Evolutionary conservation across 2,797 vertebrate species (phyloP).

Genomic region (Diceros bicornis): DNA sequence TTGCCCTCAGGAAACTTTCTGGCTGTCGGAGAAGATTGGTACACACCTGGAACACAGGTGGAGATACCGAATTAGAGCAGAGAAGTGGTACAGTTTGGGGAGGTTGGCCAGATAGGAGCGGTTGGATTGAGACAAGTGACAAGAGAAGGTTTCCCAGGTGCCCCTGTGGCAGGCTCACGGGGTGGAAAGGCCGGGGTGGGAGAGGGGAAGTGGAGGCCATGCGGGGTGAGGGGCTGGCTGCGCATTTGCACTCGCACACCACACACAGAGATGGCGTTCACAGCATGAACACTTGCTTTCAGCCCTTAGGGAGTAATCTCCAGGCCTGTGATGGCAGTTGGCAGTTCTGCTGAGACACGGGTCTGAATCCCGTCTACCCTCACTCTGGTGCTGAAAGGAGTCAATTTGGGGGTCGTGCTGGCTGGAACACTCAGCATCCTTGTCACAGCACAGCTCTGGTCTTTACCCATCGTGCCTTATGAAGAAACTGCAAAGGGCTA

Average conservation of each 20-base stretch:
- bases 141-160: neutral
- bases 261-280: rapidly evolving
- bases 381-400: neutral
- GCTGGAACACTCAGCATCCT: neutral
- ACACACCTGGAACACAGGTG: neutral
- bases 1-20: neutral
- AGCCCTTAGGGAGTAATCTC: neutral
- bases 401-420: neutral
- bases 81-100: neutral
- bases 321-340: neutral
- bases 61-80: neutral
- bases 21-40: neutral
- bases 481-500: neutral
- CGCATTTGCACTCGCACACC: rapidly evolving
- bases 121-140: neutral
- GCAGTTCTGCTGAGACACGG: neutral
- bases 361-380: neutral
- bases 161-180: neutral
- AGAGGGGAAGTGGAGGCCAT: neutral
- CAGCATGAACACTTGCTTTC: neutral
- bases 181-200: neutral
- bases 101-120: neutral
- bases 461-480: neutral
- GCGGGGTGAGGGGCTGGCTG: neutral
- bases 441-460: neutral